Percentiles rank a stretch among this genome's conserved stretches.
phyloP scores from a whole-genome alignment of 2,113 vertebrate genomes.

The Oplegnathus fasciatus region DNA sequence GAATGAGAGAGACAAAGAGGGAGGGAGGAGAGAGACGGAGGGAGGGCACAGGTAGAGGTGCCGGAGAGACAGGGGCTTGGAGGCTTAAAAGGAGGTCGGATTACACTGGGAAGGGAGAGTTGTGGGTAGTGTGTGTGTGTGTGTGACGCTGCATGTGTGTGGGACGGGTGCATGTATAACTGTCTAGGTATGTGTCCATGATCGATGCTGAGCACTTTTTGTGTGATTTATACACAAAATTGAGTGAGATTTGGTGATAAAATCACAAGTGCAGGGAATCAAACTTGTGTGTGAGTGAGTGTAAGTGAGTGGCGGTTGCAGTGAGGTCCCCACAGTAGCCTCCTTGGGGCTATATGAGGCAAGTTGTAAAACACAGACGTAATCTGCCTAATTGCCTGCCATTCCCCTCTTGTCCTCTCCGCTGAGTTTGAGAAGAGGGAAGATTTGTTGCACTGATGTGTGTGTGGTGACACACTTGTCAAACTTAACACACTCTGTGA shows the following conservation, averaged over 20 bases:
- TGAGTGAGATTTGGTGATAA: not conserved
- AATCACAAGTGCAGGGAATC: not conserved
- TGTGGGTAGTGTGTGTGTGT: constrained; percentile 11
- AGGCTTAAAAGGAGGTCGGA: constrained; percentile 83
- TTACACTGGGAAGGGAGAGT: constrained; percentile 83
- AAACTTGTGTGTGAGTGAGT: constrained; percentile 6
- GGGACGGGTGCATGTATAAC: not conserved
- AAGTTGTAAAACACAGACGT: constrained; percentile 79
- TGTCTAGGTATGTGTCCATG: constrained; percentile 2
- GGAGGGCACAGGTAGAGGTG: constrained; percentile 87
- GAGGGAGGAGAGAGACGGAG: constrained; percentile 82
- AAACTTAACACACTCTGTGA: constrained; percentile 15
- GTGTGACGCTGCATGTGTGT: constrained; percentile 13
- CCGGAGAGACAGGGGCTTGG: constrained; percentile 74
- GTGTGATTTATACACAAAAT: constrained; percentile 14
- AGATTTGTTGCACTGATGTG: constrained; percentile 47
- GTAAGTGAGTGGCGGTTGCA: constrained; percentile 23
- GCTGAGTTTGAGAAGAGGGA: constrained; percentile 36
- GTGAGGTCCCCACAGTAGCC: constrained; percentile 50
- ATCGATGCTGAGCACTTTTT: not conserved
- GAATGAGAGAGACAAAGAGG: constrained; percentile 76
- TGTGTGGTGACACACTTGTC: constrained; percentile 30
- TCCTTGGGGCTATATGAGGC: constrained; percentile 61
- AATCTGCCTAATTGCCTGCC: constrained; percentile 82
- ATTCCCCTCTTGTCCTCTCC: constrained; percentile 53